These are phyloP conservation scores for Oreortyx pictus DNA, from an alignment of 2,797 vertebrate genomes.

Conservation along the genomic window DNA sequence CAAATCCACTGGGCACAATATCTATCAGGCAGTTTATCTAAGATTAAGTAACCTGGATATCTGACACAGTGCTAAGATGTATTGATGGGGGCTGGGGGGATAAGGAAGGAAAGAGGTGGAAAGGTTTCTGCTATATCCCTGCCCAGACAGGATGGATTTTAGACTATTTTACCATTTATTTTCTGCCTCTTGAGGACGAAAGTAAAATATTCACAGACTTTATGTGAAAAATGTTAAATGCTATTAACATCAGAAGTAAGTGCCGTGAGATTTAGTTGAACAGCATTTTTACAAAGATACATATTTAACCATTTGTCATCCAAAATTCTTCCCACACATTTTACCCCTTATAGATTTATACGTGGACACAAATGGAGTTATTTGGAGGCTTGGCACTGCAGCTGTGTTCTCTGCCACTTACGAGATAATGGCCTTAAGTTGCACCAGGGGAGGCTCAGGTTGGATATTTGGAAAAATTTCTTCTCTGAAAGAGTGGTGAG, in stretches of 20 bases:
- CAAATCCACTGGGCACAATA: conserved; percentile 33
- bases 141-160: not conserved
- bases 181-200: not conserved
- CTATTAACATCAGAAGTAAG: not conserved
- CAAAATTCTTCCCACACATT: no score
- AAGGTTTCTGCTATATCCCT: not conserved
- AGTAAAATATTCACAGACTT: not conserved
- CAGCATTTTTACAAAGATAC: not conserved
- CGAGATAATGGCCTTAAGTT: no score
- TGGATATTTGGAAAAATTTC: no score
- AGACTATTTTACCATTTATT: not conserved
- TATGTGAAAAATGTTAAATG: not conserved
- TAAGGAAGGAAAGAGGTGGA: not conserved
- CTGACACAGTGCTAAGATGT: not conserved
- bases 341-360: not conserved
- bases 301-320: not conserved
- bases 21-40: conserved; percentile 39
- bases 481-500: no score
- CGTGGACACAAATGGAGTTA: not conserved
- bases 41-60: conserved; percentile 33
- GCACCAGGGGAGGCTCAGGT: no score
- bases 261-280: not conserved
- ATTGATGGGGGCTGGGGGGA: not conserved
- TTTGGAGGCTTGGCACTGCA: not conserved
- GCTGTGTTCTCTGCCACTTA: fast-evolving